Base-by-base conservation (phyloP, 2,888 invertebrate genomes). In the Rhaphigaster nebulosa region DNA sequence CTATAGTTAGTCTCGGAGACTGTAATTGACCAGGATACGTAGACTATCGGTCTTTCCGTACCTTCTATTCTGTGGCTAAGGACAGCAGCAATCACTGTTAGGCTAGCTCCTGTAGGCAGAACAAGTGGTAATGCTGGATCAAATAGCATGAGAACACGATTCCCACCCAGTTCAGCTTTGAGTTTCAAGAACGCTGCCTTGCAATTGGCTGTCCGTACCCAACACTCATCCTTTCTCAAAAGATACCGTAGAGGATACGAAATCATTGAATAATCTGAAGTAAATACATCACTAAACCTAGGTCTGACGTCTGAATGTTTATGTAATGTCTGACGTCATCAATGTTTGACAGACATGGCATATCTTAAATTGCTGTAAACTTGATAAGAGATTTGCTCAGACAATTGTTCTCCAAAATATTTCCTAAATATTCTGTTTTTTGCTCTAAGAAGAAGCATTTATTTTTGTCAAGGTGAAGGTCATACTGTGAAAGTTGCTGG, bases 1-100 rank as follows among this genome's bases (percentile, higher is more conserved):
- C 90, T 80, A 54, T 92, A 92, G 87, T 93, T 93, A 90, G 93
- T 92, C 91, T 94, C 93, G 18, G 93, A 92, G 76, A 91, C 91
- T 1, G 92, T 92, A 50, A 93, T 91, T 4, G 93, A 90, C 38
- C 92, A 90, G 2, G 92, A 92, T 20, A 91, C 91, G 34, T 70
- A 92, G 1, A 91, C 92, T 26, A 92, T 92, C 10, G 92, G 92
- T 13, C 87, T 15, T 90, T 92, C 91, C 6, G 26, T 23, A 41
- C 90, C 91, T 56, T 92, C 89, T n/a, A 91, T 60, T 18, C 76
- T 50, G 65, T 92, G 92, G 29, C 90, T n/a, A n/a, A n/a, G n/a
- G n/a, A n/a, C n/a, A n/a, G n/a, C n/a, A n/a, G n/a, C n/a, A n/a
- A 92, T 87, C 4, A 92, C 92, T 56, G n/a, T 20, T 34, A 90